Conservation (phyloP, 2,888 invertebrate genomes). For the Aethes cnicana region DNA sequence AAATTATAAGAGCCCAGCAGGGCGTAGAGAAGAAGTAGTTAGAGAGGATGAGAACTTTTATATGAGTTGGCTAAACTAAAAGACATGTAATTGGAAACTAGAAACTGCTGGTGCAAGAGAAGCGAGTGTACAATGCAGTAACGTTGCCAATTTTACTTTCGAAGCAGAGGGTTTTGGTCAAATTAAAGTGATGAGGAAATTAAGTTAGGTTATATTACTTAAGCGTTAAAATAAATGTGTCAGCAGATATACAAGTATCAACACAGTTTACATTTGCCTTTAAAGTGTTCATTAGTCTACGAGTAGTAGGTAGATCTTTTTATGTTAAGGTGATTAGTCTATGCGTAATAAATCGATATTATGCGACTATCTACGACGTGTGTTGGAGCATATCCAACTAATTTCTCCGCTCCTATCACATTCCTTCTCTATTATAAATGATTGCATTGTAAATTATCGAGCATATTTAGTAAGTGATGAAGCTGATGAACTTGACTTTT, state of each 20-base stretch:
- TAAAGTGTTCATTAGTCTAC: too few species aligned
- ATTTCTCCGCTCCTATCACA: conserved; percentile 25
- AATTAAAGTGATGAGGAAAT: conserved; percentile 35
- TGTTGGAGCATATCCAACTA: conserved; percentile 35
- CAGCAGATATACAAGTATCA: too few species aligned
- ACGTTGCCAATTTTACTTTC: conserved; percentile 59
- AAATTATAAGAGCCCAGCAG: conserved; percentile 44
- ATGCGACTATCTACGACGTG: too few species aligned
- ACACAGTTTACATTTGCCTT: too few species aligned
- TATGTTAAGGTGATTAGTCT: too few species aligned
- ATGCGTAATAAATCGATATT: too few species aligned
- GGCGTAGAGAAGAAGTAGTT: conserved; percentile 46
- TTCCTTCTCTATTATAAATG: conserved; percentile 16
- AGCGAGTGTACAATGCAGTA: conserved; percentile 50
- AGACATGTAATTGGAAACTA: conserved; percentile 78
- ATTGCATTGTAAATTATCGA: conserved; percentile 21
- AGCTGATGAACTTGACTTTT: too few species aligned
- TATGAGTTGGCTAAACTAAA: conserved; percentile 73
- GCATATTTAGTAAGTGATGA: not conserved
- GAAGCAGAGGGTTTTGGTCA: conserved; percentile 48
- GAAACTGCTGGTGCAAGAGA: conserved; percentile 59
- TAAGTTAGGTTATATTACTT: conserved; percentile 21
- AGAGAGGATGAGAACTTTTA: conserved; percentile 72
- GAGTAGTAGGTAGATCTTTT: too few species aligned
- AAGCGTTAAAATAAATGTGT: not conserved